Base-by-base conservation (phyloP, 2,888 invertebrate genomes). In the Calameuta pallipes region DNA sequence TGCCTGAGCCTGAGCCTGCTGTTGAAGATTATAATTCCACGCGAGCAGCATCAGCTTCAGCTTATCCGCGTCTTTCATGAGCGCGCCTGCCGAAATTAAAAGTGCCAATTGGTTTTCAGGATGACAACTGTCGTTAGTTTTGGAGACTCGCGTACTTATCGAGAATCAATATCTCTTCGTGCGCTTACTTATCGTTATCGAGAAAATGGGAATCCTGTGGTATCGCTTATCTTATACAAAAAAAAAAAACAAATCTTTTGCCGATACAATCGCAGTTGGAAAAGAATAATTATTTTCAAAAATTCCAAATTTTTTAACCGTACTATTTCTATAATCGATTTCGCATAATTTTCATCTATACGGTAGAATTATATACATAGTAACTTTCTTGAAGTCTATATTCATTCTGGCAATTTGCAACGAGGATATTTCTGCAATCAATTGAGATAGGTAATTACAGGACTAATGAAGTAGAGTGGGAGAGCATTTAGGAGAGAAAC, bases 1-100 rank as follows among this genome's bases (percentile, higher is more conserved):
- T 79, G 86, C 89, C 82, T 87, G 87, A 78, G 85, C 88, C 85
- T 90, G 90, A 80, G 89, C 90, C 87, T 90, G 91, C 81, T 90
- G 90, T 91, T 96, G 96, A 93, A 95, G 95, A 93, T 96, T 96
- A 93, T 96, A 96, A 94, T 96, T 96, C 96, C 96, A 96, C 91
- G 96, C 96, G 91, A 96, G 94, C 92, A 96, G 94, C 96, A 96
- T 96, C 93, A 96, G 94, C 94, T 96, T 96, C 93, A 96, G 94
- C 93, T 96, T 96, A 93, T 96, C 96, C 89, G 96, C 96, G 92
- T 96, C 96, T 94, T 96, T 96, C 94, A 95, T 94, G 93, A 93
- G 91, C 89, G 90, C 89, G 89, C 92, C 93, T 93, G 93, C 92
- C 88, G 87, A 87, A 85, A 86, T 85, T 79, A 82, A 85, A 82